A percentile compares a stretch with the other conserved stretches of the same genome.
Evolutionary conservation across 2,113 vertebrate species (phyloP).

Genomic region (Gnathonemus longibarbis): DNA sequence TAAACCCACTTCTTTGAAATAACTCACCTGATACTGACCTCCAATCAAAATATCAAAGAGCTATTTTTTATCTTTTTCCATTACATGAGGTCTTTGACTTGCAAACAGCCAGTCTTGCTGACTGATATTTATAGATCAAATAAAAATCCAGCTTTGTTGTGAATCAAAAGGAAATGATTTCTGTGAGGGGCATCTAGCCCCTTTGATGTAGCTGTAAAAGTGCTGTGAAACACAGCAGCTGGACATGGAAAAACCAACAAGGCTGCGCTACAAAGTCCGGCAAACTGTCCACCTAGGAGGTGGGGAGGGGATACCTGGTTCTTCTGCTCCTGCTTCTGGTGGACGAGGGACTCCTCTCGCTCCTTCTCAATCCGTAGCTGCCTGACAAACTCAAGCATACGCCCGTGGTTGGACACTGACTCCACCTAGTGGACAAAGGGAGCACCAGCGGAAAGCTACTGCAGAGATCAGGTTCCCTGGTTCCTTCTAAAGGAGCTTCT

Average conservation of each 20-base stretch:
- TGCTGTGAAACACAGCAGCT: not conserved
- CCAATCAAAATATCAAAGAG: constrained; percentile 6
- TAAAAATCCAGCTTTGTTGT: constrained; percentile 10
- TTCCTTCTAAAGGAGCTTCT: constrained; percentile 21
- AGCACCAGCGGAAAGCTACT: constrained; percentile 11
- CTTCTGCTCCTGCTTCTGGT: constrained; percentile 94
- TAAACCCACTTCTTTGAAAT: not conserved
- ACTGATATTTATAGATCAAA: constrained; percentile 4
- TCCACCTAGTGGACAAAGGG: constrained; percentile 79
- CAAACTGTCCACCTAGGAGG: not conserved
- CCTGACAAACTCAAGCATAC: constrained; percentile 89
- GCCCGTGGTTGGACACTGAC: constrained; percentile 87
- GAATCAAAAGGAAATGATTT: constrained; percentile 8
- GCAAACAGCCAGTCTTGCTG: not conserved
- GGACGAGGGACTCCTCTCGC: constrained; percentile 78
- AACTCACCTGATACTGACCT: not conserved
- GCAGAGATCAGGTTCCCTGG: constrained; percentile 7
- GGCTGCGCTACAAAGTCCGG: not conserved
- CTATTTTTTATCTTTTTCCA: constrained; percentile 7
- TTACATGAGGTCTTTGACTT: not conserved
- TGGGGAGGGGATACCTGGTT: constrained; percentile 69
- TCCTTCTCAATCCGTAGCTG: constrained; percentile 90
- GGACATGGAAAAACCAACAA: not conserved
- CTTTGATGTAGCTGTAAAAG: constrained; percentile 7
- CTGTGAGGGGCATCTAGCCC: not conserved